Percentiles rank a stretch among this genome's conserved stretches.
phyloP scores from a whole-genome alignment of 2,888 invertebrate genomes.

The Trichacis sp. region DNA sequence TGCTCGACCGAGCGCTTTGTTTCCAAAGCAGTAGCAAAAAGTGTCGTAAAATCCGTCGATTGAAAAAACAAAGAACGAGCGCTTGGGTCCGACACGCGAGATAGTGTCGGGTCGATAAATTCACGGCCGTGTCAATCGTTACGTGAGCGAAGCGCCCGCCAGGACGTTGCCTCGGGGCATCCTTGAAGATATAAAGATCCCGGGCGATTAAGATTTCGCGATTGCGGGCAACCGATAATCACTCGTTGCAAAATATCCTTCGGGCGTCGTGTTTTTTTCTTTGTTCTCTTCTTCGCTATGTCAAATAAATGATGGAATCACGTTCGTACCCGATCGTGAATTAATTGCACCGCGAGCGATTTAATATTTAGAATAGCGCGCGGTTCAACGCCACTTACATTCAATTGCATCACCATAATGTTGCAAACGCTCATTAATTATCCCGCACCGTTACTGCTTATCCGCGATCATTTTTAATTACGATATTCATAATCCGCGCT shows the following conservation, averaged over 20 bases:
- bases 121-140: slow-evolving; percentile 50
- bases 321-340: neutral
- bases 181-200: slow-evolving; percentile 37
- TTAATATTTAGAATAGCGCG: neutral
- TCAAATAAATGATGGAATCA: neutral
- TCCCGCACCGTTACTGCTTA: neutral
- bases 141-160: slow-evolving; percentile 40
- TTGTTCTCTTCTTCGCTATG: neutral
- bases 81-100: slow-evolving; percentile 5
- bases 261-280: neutral
- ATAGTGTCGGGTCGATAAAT: slow-evolving; percentile 50
- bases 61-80: neutral
- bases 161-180: slow-evolving; percentile 51
- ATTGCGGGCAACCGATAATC: slow-evolving; percentile 9
- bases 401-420: neutral
- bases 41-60: neutral
- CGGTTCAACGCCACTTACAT: neutral
- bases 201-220: slow-evolving; percentile 25
- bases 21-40: neutral
- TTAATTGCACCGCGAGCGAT: neutral
- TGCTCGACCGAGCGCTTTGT: slow-evolving; percentile 1
- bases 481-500: neutral
- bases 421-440: slow-evolving; percentile 1
- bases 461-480: neutral
- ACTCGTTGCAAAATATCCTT: slow-evolving; percentile 4